Evolutionary conservation across 2,888 invertebrate species (phyloP).

Genomic region (Nymphalis urticae): DNA sequence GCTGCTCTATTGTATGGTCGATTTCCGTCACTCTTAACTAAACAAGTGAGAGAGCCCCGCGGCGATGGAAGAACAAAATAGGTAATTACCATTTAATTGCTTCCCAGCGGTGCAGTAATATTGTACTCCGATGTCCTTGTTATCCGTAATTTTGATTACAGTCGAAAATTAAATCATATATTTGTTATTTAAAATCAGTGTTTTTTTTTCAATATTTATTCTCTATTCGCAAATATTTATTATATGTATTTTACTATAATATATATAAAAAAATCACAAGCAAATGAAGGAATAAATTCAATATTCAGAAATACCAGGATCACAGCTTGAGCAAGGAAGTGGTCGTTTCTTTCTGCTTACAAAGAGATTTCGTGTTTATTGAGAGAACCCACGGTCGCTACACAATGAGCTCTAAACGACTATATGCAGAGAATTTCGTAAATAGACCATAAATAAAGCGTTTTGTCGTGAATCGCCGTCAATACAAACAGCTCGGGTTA

Average conservation of each 20-base stretch:
- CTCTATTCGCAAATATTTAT: no score
- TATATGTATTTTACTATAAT: no score
- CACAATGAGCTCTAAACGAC: constrained; percentile 18
- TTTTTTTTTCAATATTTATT: no score
- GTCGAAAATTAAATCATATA: neutral
- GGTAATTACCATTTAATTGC: constrained; percentile 34
- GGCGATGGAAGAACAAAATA: constrained; percentile 28
- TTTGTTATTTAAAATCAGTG: no score
- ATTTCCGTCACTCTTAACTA: constrained; percentile 25
- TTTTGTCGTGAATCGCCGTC: constrained; percentile 24
- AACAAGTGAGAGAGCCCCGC: constrained; percentile 27
- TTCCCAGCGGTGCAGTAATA: constrained; percentile 28
- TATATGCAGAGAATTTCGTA: constrained; percentile 32
- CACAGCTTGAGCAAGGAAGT: constrained; percentile 17
- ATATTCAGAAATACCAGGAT: constrained; percentile 13
- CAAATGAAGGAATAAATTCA: constrained; percentile 10
- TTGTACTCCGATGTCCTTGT: constrained; percentile 9
- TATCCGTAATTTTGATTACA: neutral
- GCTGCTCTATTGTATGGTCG: constrained; percentile 22
- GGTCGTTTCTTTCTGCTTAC: constrained; percentile 24
- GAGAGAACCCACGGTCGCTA: constrained; percentile 11
- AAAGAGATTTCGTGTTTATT: constrained; percentile 29
- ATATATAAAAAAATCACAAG: no score
- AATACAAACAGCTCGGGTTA: constrained; percentile 10
- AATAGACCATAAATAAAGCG: constrained; percentile 37